Base-by-base conservation (phyloP, 1,140 invertebrate genomes). In the Agrypnia vestita region DNA sequence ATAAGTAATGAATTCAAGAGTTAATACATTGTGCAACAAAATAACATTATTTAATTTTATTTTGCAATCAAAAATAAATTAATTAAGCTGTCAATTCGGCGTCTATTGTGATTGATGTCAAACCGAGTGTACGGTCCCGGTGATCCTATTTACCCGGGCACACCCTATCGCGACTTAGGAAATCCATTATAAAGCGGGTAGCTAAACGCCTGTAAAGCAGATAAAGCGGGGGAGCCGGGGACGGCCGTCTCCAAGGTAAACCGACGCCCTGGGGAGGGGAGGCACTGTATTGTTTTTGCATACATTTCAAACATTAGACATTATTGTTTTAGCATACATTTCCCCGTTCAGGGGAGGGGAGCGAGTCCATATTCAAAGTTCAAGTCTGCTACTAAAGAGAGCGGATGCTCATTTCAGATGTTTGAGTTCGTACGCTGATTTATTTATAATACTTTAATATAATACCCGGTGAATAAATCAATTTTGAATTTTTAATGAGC, bases 241-340 rank as follows among this genome's bases (percentile, higher is more conserved):
- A 64, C 71, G 64, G 76, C 77, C 80, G 81, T 80, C 81, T 82
- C 77, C 64, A 80, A 82, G 78, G 78, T 80, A 78, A 77, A 78
- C 78, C 81, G 62, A 80, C 43, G 62, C 69, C 47, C 25, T n/a
- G 7, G 59, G 67, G 56, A 56, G 64, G 72, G 62, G 79, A 53
- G 78, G 17, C 82, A 78, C 56, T 80, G 56, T 83, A 83, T 83
- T 83, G 82, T 83, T 83, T 83, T 83, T 83, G 82, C 82, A 83
- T 83, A 83, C 82, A 83, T 83, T 83, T 83, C 81, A 82, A 82
- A 82, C 81, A 79, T 82, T 79, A 82, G 78, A 82, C 81, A 80
- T 82, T 82, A 82, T 82, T 82, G 81, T 82, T 82, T 82, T 80
- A 82, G 81, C 81, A 82, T 82, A 82, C 76, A 82, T 82, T 82